Evolutionary conservation across 2,888 invertebrate genomes (phyloP).

Genomic region (Parnassius orleans): DNA sequence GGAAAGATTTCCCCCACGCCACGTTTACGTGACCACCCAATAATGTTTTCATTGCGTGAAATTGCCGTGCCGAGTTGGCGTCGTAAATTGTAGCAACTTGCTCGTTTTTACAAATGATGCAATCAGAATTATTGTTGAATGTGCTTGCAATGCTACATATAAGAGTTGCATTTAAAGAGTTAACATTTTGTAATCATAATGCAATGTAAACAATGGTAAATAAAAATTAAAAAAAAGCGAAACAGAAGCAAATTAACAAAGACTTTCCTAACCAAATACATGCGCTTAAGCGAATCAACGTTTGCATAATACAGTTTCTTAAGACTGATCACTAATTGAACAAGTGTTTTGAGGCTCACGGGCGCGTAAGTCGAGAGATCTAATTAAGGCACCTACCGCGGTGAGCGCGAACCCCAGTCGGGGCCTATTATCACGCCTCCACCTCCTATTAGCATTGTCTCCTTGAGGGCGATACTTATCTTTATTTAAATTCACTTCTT

Average conservation of each 20-base stretch:
- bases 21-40: slow-evolving; percentile 30
- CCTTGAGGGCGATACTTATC: slow-evolving; percentile 80
- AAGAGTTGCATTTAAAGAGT: not conserved
- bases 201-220: not conserved
- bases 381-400: slow-evolving; percentile 78
- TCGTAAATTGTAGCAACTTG: slow-evolving; percentile 29
- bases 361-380: slow-evolving; percentile 73
- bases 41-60: slow-evolving; percentile 35
- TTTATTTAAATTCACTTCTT: slow-evolving; percentile 82
- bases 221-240: not conserved
- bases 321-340: slow-evolving; percentile 75
- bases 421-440: slow-evolving; percentile 78
- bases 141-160: not conserved
- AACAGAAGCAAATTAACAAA: slow-evolving; percentile 6
- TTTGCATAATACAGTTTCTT: slow-evolving; percentile 64
- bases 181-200: slow-evolving; percentile 1
- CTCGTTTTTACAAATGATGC: slow-evolving; percentile 21
- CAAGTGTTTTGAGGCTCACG: slow-evolving; percentile 74
- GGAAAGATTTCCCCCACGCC: slow-evolving; percentile 28
- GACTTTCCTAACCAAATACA: slow-evolving; percentile 5
- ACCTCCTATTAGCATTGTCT: slow-evolving; percentile 80
- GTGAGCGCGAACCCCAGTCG: slow-evolving; percentile 54
- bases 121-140: slow-evolving; percentile 15
- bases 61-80: slow-evolving; percentile 31
- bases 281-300: slow-evolving; percentile 35